Evolutionary conservation across 2,113 vertebrate species (phyloP).

Genomic region (Oceanites oceanicus): DNA sequence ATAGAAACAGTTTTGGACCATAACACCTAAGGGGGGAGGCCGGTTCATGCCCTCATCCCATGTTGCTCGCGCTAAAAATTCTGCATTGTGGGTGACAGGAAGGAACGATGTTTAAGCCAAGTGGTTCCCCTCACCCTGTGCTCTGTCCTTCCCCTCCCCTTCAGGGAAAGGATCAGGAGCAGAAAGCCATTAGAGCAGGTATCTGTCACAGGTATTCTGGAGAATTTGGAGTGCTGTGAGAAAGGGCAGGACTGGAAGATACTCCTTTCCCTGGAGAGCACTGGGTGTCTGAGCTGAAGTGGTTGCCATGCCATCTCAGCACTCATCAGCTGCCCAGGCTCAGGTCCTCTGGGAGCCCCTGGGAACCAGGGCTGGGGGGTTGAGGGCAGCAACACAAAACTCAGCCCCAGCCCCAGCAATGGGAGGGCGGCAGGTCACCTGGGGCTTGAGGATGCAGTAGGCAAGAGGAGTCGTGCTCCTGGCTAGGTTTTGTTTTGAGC

Average conservation of each 20-base stretch:
- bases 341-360: background rate
- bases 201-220: background rate
- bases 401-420: background rate
- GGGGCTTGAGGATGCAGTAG: background rate
- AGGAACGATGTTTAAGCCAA: background rate
- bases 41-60: background rate
- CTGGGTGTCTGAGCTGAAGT: background rate
- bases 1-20: background rate
- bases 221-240: background rate
- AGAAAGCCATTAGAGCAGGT: background rate
- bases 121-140: background rate
- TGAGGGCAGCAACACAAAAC: background rate
- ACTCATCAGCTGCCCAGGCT: background rate
- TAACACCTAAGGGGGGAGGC: background rate
- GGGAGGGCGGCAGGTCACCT: background rate
- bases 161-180: background rate
- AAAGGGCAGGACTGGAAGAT: background rate
- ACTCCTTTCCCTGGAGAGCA: background rate
- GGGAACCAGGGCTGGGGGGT: background rate
- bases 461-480: background rate
- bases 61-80: accelerated
- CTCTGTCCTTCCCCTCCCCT: background rate
- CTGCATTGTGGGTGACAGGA: background rate
- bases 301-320: background rate
- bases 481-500: background rate